These are phyloP conservation scores for Pyralis farinalis DNA, from an alignment of 2,888 invertebrate species.

Conservation along the genomic window DNA sequence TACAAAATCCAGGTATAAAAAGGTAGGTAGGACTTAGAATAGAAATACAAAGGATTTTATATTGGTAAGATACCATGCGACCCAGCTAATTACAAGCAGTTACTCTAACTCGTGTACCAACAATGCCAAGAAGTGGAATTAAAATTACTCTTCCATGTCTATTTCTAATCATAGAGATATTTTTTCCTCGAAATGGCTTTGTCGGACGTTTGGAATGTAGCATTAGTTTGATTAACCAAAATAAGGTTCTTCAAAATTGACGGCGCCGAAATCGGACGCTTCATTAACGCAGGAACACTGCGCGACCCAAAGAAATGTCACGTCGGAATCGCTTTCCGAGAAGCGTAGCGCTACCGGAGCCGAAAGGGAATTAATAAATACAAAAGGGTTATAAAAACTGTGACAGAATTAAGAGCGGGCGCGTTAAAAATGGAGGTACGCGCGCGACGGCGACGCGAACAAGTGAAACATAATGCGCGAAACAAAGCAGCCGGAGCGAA, in stretches of 20 bases:
- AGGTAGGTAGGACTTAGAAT: no score
- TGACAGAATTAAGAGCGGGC: constrained; percentile 79
- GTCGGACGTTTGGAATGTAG: constrained; percentile 29
- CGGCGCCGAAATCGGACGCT: constrained; percentile 74
- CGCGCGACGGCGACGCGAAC: constrained; percentile 69
- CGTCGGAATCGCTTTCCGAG: constrained; percentile 74
- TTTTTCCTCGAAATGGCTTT: neutral
- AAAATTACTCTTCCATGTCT: no score
- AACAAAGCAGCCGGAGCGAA: constrained; percentile 81
- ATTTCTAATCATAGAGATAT: no score
- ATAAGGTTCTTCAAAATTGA: constrained; percentile 45
- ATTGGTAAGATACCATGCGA: no score
- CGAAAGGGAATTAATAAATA: constrained; percentile 76
- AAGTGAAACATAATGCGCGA: constrained; percentile 81
- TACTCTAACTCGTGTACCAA: no score
- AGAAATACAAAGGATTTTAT: no score
- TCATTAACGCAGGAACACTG: constrained; percentile 71
- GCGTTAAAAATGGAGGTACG: constrained; percentile 69
- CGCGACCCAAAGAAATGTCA: constrained; percentile 71
- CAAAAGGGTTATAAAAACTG: constrained; percentile 79
- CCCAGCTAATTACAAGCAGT: no score
- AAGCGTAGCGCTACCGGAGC: constrained; percentile 77
- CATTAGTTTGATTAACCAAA: constrained; percentile 50
- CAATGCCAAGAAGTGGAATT: no score
- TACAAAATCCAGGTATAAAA: no score